phyloP scores from a whole-genome alignment of 2,797 vertebrate genomes.

The Jordanella pulchra region DNA sequence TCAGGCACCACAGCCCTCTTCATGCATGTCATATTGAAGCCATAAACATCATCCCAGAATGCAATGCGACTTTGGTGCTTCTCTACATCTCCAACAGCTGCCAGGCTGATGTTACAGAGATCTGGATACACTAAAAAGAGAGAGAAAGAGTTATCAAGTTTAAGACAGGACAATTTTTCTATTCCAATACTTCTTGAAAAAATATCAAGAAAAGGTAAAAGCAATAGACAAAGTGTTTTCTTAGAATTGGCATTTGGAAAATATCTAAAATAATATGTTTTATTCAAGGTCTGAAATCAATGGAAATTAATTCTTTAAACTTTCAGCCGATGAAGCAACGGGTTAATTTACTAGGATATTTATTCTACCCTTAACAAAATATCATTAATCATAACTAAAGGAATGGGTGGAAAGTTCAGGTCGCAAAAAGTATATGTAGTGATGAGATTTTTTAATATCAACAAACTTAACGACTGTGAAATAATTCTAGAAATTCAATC shows the following conservation, averaged over 20 bases:
- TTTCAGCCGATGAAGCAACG: background rate
- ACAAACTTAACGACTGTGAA: conserved; percentile 45
- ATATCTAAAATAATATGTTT: background rate
- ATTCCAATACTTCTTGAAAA: background rate
- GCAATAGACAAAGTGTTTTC: no score
- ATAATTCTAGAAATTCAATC: conserved; percentile 51
- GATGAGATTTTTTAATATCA: conserved; percentile 46
- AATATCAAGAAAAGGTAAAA: background rate
- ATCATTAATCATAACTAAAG: conserved; percentile 58
- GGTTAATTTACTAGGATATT: conserved; percentile 17
- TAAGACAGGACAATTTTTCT: background rate
- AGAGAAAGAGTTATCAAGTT: background rate
- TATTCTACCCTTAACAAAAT: conserved; percentile 19
- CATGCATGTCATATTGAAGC: conserved; percentile 96
- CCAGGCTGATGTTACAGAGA: conserved; percentile 86
- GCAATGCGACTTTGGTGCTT: conserved; percentile 83
- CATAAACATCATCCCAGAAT: conserved; percentile 96
- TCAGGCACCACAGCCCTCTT: conserved; percentile 91
- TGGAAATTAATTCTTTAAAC: background rate
- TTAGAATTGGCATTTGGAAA: background rate
- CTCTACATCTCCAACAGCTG: conserved; percentile 83
- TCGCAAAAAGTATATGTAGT: conserved; percentile 20
- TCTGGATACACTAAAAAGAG: conserved; percentile 90
- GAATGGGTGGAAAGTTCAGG: conserved; percentile 12
- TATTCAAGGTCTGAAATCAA: background rate